Evolutionary conservation across 2,113 vertebrate genomes (phyloP).

Genomic region (Xiphias gladius): DNA sequence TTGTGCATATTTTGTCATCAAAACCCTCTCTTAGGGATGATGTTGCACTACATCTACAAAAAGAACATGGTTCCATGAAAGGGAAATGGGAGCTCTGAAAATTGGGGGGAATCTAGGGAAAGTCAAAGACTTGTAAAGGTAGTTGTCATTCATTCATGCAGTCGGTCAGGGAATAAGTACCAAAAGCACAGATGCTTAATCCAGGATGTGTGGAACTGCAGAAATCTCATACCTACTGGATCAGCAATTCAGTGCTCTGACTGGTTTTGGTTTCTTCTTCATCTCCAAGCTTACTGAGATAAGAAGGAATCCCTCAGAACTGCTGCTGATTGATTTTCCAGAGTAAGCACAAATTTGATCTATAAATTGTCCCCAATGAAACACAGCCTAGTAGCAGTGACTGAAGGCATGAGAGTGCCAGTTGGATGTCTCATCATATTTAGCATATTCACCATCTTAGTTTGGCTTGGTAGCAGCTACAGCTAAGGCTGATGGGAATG

Average conservation of each 20-base stretch:
- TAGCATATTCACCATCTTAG: not conserved
- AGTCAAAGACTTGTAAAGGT: constrained; percentile 21
- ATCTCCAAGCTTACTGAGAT: constrained; percentile 36
- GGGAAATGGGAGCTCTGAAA: constrained; percentile 22
- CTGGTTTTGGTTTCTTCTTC: constrained; percentile 31
- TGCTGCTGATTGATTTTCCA: constrained; percentile 30
- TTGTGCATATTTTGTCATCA: constrained; percentile 11
- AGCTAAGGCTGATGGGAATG: not conserved
- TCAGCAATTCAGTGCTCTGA: constrained; percentile 42
- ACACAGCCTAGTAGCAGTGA: not conserved
- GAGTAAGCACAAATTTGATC: constrained; percentile 54
- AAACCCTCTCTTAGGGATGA: constrained; percentile 11
- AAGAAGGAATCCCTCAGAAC: constrained; percentile 36
- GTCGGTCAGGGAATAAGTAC: constrained; percentile 21
- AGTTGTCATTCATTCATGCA: constrained; percentile 31
- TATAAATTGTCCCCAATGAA: constrained; percentile 38
- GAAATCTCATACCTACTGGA: constrained; percentile 38
- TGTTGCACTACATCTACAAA: constrained; percentile 28
- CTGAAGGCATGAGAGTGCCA: constrained; percentile 8
- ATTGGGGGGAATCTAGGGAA: not conserved
- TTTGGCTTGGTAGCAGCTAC: not conserved
- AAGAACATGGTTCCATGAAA: constrained; percentile 18
- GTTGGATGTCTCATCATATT: not conserved
- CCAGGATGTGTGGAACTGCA: constrained; percentile 16
- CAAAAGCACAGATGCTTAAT: constrained; percentile 31